These are phyloP conservation scores for Perccottus glenii DNA, from an alignment of 2,113 vertebrate genomes.

Conservation along the genomic window DNA sequence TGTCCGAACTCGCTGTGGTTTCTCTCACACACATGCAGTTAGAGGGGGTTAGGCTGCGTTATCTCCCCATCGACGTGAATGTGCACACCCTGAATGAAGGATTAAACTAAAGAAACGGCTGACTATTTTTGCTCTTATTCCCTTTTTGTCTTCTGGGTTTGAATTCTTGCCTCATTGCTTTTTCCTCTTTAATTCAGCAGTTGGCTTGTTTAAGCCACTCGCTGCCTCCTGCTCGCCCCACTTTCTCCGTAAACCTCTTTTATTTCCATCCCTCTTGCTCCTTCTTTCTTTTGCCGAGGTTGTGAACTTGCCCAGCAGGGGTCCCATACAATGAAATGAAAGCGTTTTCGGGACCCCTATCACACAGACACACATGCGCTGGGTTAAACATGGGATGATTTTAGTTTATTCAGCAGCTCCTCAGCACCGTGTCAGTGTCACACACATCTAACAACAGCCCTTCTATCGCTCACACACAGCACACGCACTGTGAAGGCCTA, in stretches of 20 bases:
- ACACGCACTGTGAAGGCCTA: constrained; percentile 33
- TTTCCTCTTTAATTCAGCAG: constrained; percentile 48
- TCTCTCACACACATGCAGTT: constrained; percentile 5
- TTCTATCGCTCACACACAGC: constrained; percentile 36
- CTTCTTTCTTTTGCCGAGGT: constrained; percentile 39
- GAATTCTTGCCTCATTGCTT: constrained; percentile 39
- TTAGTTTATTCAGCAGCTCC: too few species aligned
- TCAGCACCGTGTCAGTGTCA: too few species aligned
- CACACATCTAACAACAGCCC: too few species aligned
- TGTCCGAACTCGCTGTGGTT: constrained; percentile 28
- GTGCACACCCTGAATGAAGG: constrained; percentile 32
- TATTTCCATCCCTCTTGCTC: constrained; percentile 42
- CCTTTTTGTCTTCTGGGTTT: constrained; percentile 23
- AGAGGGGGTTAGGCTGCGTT: constrained; percentile 36
- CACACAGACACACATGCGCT: constrained; percentile 28
- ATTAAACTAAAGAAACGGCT: constrained; percentile 28
- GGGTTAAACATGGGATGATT: constrained; percentile 23
- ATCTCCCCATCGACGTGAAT: constrained; percentile 51
- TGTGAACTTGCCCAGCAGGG: constrained; percentile 64
- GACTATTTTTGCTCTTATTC: constrained; percentile 26
- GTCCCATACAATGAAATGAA: constrained; percentile 63
- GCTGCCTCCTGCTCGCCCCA: constrained; percentile 6
- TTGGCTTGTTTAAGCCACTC: constrained; percentile 53
- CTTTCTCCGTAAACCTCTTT: constrained; percentile 26
- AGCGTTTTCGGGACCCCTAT: constrained; percentile 53